phyloP scores from a whole-genome alignment of 1,140 invertebrate species.

The Drosophila paulistorum region DNA sequence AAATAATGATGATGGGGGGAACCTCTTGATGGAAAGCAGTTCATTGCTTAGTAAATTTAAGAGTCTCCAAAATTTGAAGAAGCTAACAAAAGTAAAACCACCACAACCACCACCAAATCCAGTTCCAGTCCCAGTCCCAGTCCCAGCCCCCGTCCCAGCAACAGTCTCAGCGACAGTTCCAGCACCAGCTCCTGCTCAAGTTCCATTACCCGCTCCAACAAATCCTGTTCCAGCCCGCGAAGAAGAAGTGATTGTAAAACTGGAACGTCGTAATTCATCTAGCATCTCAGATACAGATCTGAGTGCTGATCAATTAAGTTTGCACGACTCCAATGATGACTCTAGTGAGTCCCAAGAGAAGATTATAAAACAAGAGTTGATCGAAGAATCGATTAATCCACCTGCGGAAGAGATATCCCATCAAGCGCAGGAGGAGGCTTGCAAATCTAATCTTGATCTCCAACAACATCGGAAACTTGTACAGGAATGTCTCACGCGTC shows the following conservation, averaged over 20 bases:
- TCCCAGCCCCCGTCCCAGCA: no score
- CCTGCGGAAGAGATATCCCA: no score
- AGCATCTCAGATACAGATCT: background rate
- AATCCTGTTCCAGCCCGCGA: background rate
- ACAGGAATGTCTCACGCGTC: conserved; percentile 49
- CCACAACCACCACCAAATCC: no score
- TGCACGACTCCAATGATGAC: background rate
- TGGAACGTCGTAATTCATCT: background rate
- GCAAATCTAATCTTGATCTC: background rate
- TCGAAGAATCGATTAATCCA: background rate
- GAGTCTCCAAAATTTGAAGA: conserved; percentile 41
- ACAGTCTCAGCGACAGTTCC: background rate
- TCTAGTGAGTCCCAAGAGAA: background rate
- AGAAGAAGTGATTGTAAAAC: background rate
- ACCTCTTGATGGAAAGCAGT: conserved; percentile 56
- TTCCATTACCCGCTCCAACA: background rate
- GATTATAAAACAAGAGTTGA: background rate
- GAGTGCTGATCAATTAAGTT: background rate
- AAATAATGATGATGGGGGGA: conserved; percentile 29
- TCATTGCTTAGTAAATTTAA: conserved; percentile 60
- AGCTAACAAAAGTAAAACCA: background rate
- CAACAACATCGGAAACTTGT: conserved; percentile 10
- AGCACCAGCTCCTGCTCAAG: no score
- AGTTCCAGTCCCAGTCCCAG: no score
- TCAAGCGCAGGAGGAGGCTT: no score